Evolutionary conservation across 2,113 vertebrate species (phyloP).

Genomic region (Colistium nudipinnis): DNA sequence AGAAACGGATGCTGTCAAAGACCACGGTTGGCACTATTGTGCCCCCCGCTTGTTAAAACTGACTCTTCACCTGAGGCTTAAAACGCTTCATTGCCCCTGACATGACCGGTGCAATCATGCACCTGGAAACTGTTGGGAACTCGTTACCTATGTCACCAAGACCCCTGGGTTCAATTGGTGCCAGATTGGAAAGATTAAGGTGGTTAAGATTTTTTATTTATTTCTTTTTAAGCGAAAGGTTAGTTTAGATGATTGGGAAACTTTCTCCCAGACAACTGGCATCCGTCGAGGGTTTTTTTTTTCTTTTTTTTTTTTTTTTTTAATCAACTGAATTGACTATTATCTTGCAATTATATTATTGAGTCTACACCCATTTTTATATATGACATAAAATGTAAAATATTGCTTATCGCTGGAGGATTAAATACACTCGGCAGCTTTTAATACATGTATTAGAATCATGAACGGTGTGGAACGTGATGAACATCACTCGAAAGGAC

Average conservation of each 20-base stretch:
- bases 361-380: too few species aligned
- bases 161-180: conserved; percentile 36
- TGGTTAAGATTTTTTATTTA: neutral
- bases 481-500: too few species aligned
- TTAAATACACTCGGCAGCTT: too few species aligned
- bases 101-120: conserved; percentile 55
- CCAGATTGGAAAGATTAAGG: neutral
- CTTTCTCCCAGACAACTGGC: neutral
- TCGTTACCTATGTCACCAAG: conserved; percentile 74
- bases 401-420: too few species aligned
- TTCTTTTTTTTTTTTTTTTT: too few species aligned
- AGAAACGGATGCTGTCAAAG: conserved; percentile 46
- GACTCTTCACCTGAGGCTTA: conserved; percentile 59
- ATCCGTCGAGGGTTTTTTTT: too few species aligned
- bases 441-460: too few species aligned
- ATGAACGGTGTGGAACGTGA: too few species aligned
- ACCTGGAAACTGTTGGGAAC: conserved; percentile 56
- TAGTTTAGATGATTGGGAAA: neutral
- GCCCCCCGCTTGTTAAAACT: conserved; percentile 45
- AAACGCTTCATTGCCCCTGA: conserved; percentile 57
- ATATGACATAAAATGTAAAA: too few species aligned
- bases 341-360: too few species aligned
- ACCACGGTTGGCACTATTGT: conserved; percentile 25
- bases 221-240: neutral
- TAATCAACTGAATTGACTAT: too few species aligned